Base-by-base conservation (phyloP, 2,113 vertebrate genomes). In the Corythornis madagascariensis region DNA sequence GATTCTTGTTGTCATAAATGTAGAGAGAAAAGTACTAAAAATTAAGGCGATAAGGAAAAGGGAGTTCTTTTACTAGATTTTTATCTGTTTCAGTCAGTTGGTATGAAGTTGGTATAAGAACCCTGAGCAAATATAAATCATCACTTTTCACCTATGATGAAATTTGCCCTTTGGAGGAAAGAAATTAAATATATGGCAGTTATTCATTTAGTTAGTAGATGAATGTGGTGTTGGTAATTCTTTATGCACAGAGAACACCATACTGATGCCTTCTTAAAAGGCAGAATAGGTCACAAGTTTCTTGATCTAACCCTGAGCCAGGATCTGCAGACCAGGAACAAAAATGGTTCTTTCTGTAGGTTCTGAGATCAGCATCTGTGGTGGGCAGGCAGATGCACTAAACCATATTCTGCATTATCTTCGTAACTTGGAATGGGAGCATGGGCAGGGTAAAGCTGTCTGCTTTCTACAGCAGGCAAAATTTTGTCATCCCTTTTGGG, bases 381-480 rank as follows among this genome's bases (percentile, higher is more conserved):
- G 5, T 10, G 25, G 33, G 43, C 14, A 38, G 35, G 2, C 0
- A 0, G 45, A 10, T 26, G 13, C 1, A 5, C 2, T 0, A 29
- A 69, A 4, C 45, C 0, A 0, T 5, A 2, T 28, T n/a, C 61
- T 33, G 26, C 0, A 0, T 13, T 47, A 7, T 7, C 14, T 0
- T 10, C 2, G 0, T 13, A 26, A 20, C 13, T 35, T 16, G 10
- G 47, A 20, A 13, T 6, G 29, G 42, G 24, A 48, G 20, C 48
- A 33, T 1, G 25, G 35, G 4, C 15, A 25, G 52, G 16, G 16
- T 12, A 16, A 31, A 26, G 26, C 60, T 57, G 15, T 6, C 13
- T 3, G 3, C 43, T 52, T 52, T 28, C 69, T 43, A n/a, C 71
- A 33, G 7, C 31, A 63, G 38, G 10, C 38, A 43, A 22, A 8